phyloP scores from a whole-genome alignment of 2,113 vertebrate genomes.

The Myanophis thanlyinensis region DNA sequence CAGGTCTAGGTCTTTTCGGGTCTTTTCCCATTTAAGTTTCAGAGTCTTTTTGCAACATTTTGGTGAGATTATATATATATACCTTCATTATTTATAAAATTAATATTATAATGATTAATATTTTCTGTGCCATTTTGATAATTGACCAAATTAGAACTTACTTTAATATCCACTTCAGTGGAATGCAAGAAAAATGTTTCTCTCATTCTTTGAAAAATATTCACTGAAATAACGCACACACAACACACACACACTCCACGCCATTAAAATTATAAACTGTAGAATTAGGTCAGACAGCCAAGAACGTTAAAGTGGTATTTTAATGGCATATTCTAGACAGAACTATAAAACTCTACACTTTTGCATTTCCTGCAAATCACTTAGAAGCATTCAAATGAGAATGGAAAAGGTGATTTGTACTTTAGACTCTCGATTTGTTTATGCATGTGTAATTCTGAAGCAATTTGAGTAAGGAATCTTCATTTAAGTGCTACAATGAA shows the following conservation, averaged over 20 bases:
- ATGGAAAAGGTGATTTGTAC: background rate
- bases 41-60: too few species aligned
- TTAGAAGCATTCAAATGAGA: background rate
- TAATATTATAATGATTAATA: background rate
- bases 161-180: background rate
- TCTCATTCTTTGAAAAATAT: background rate
- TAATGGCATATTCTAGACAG: background rate
- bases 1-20: too few species aligned
- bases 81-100: too few species aligned
- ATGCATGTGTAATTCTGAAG: conserved; percentile 1
- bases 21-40: too few species aligned
- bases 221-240: background rate
- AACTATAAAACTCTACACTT: background rate
- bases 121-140: background rate
- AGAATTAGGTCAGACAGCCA: background rate
- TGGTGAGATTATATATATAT: too few species aligned
- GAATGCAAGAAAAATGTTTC: fast-evolving
- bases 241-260: background rate
- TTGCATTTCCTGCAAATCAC: background rate
- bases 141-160: background rate
- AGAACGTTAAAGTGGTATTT: background rate
- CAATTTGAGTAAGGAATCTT: background rate
- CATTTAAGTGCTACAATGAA: background rate
- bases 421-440: background rate
- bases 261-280: background rate